Evolutionary conservation across 2,888 invertebrate species (phyloP).

Genomic region (Patella caerulea): DNA sequence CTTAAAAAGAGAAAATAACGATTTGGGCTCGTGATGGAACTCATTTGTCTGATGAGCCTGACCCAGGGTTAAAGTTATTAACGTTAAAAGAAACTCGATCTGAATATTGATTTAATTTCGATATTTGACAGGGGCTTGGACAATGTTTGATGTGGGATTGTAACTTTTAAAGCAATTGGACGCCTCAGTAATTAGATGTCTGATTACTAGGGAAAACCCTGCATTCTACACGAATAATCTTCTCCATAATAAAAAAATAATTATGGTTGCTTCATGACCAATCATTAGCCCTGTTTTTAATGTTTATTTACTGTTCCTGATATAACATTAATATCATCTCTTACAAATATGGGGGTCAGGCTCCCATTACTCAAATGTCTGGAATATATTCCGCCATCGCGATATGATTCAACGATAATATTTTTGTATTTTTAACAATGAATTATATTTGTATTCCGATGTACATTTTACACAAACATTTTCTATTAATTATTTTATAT

Average conservation of each 20-base stretch:
- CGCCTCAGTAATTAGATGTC: background rate
- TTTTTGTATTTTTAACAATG: too few species aligned
- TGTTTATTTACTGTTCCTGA: conserved; percentile 4
- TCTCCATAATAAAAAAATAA: background rate
- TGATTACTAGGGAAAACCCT: background rate
- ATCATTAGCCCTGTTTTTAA: background rate
- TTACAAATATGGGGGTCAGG: too few species aligned
- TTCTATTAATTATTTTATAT: too few species aligned
- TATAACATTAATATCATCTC: too few species aligned
- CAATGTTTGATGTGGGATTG: conserved; percentile 1
- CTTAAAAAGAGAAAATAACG: background rate
- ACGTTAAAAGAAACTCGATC: background rate
- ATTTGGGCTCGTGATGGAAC: background rate
- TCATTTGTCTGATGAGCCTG: background rate
- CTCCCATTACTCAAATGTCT: too few species aligned
- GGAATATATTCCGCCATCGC: too few species aligned
- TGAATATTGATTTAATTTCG: conserved; percentile 7
- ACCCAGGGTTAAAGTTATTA: background rate
- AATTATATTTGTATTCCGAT: too few species aligned
- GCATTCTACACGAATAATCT: too few species aligned
- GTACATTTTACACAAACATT: too few species aligned
- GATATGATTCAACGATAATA: too few species aligned
- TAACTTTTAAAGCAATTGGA: background rate
- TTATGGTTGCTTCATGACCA: background rate
- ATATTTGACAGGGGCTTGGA: background rate